Evolutionary conservation across 2,888 invertebrate genomes (phyloP).

Genomic region (Ephialtes manifestator): DNA sequence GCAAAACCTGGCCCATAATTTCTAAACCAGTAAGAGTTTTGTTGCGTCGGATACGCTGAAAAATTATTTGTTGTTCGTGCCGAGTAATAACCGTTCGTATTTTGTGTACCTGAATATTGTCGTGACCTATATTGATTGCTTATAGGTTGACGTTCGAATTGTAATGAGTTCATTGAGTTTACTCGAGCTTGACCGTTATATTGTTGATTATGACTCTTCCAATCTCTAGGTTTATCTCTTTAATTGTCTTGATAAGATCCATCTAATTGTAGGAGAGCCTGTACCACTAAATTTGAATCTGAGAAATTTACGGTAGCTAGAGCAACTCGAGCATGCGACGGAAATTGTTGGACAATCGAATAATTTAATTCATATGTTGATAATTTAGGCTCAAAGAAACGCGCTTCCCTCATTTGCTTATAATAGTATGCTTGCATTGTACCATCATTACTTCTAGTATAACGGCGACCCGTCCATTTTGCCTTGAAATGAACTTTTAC

Average conservation of each 20-base stretch:
- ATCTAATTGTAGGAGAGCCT: constrained; percentile 7
- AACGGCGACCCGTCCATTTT: neutral
- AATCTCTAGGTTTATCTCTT: neutral
- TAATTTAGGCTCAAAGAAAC: neutral
- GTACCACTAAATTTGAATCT: no score
- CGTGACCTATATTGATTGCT: neutral
- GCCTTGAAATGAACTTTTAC: constrained; percentile 5
- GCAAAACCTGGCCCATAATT: neutral
- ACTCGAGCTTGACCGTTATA: neutral
- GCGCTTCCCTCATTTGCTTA: neutral
- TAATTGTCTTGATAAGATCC: neutral
- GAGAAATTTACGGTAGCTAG: no score
- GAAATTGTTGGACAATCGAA: neutral
- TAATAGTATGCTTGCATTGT: neutral
- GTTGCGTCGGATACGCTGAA: neutral
- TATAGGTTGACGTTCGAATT: neutral
- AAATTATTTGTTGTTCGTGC: neutral
- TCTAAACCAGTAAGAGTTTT: neutral
- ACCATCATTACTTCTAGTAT: neutral
- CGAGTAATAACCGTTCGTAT: neutral
- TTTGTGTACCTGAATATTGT: neutral
- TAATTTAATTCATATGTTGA: neutral
- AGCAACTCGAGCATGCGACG: no score
- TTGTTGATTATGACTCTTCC: constrained; percentile 5
- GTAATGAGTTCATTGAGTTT: neutral